Evolutionary conservation across 1,140 invertebrate species (phyloP).

Genomic region (Drosophila azteca): DNA sequence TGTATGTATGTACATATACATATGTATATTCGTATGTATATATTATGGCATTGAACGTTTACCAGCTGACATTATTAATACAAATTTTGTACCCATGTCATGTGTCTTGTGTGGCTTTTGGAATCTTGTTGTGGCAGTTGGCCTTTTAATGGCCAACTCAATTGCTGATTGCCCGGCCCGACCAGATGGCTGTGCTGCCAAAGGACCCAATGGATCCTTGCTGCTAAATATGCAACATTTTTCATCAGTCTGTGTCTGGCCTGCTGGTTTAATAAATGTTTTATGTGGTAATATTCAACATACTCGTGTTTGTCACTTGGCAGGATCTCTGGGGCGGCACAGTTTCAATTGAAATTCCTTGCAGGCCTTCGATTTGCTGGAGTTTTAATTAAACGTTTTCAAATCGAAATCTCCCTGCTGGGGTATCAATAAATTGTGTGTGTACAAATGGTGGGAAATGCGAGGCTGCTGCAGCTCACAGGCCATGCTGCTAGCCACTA

Average conservation of each 20-base stretch:
- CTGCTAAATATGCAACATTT: slow-evolving; percentile 29
- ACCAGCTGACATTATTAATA: slow-evolving; percentile 69
- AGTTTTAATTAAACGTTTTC: slow-evolving; percentile 5
- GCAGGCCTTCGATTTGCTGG: neutral
- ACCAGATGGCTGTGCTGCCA: slow-evolving; percentile 29
- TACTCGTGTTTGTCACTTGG: slow-evolving; percentile 18
- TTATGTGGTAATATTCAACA: slow-evolving; percentile 37
- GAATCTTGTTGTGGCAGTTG: slow-evolving; percentile 58
- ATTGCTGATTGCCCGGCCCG: slow-evolving; percentile 24
- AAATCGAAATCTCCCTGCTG: too few species aligned
- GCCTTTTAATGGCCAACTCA: slow-evolving; percentile 62
- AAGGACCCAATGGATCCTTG: neutral
- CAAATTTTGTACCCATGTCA: slow-evolving; percentile 57
- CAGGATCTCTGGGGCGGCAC: too few species aligned
- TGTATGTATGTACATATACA: too few species aligned
- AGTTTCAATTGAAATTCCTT: slow-evolving; percentile 3
- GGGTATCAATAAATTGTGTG: too few species aligned
- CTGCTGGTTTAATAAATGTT: slow-evolving; percentile 38
- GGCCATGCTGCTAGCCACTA: slow-evolving; percentile 54
- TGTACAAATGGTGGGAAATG: too few species aligned
- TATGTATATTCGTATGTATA: slow-evolving; percentile 1
- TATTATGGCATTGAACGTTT: slow-evolving; percentile 54
- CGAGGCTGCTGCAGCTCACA: neutral
- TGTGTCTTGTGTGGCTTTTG: slow-evolving; percentile 20
- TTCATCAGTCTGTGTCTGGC: slow-evolving; percentile 27